A percentile compares a stretch with the other conserved stretches of the same genome.
phyloP scores from a whole-genome alignment of 2,113 vertebrate genomes.

The Chaetura pelagica region DNA sequence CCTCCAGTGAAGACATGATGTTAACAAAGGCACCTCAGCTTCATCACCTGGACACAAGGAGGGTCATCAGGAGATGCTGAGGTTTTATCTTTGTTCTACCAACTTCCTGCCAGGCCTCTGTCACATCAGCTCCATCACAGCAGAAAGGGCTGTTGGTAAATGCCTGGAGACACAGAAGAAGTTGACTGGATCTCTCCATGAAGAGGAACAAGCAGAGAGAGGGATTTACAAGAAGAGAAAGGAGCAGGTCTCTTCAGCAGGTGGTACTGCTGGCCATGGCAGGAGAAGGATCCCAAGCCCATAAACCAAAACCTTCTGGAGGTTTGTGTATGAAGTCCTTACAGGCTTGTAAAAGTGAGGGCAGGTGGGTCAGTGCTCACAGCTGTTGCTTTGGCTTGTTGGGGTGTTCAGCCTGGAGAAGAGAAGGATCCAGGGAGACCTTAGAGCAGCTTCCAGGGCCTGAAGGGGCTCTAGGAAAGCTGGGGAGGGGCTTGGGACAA shows the following conservation, averaged over 20 bases:
- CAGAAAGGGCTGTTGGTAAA: background rate
- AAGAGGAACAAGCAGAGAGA: conserved; percentile 2
- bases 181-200: background rate
- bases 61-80: background rate
- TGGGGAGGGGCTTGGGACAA: no score
- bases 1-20: background rate
- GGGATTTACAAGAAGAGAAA: background rate
- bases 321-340: background rate
- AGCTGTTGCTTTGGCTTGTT: background rate
- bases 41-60: background rate
- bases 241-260: background rate
- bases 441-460: no score
- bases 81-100: background rate
- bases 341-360: background rate
- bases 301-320: background rate
- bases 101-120: background rate
- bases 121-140: background rate
- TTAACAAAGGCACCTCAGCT: background rate
- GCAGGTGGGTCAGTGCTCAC: background rate
- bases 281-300: background rate
- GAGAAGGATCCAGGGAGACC: no score
- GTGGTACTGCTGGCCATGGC: background rate
- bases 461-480: no score
- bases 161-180: no score
- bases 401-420: no score